Base-by-base conservation (phyloP, 2,888 invertebrate species). In the Aleiodes testaceus region DNA sequence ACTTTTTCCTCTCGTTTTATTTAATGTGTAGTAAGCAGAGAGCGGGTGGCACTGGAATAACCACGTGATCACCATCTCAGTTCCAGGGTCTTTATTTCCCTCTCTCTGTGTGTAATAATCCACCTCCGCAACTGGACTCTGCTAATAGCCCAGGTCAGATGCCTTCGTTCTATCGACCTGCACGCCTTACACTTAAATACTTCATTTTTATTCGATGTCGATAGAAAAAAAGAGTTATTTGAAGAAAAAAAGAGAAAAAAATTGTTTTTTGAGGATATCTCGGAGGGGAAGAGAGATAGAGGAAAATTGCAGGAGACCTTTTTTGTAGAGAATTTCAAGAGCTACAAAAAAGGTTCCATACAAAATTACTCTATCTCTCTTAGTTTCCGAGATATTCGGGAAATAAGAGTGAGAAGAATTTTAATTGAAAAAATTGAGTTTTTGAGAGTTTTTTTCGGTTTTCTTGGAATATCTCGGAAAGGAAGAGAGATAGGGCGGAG, bases 21-120 rank as follows among this genome's bases (percentile, higher is more conserved):
- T 66, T 69, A 69, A 69, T 72, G 20, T 20, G 14, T 49, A 3
- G 63, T 52, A 63, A 66, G 30, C n/a, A 55, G 26, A 30, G 59
- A 69, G 77, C 72, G 75, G 77, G 75, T 76, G 75, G 75, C 65
- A 66, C 63, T 61, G 30, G 26, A 16, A 7, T 65, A 36, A 65
- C 75, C 75, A 74, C 73, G 74, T 74, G 77, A 77, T 72, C 66
- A 36, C 64, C 63, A 59, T 59, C 59, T 59, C 59, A 59, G 36
- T 42, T n/a, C 14, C 16, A 18, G 59, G 42, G 59, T 59, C 59
- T 59, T 59, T 59, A 59, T 59, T 59, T 26, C 36, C 14, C 11
- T 36, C 36, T 36, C 59, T 42, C 36, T 36, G 1, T 16, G 11
- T 16, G 42, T 59, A 42, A 59, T n/a, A 59, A 72, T 72, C 65